These are phyloP conservation scores for Sarcophaga subvicina DNA, from an alignment of 2,888 invertebrate genomes.

Conservation along the genomic window DNA sequence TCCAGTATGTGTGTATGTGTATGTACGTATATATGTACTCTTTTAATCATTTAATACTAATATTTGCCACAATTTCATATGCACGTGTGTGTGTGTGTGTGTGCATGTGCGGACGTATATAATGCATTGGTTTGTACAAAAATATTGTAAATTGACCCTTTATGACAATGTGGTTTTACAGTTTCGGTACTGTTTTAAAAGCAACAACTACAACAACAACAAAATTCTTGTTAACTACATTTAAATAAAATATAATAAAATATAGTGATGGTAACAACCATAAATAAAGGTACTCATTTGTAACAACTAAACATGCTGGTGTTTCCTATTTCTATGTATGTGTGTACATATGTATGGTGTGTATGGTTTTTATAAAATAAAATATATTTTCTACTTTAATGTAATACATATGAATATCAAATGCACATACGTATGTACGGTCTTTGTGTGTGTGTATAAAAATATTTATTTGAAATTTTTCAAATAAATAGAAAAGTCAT, in stretches of 20 bases:
- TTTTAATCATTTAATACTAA: slow-evolving; percentile 6
- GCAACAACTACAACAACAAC: no score
- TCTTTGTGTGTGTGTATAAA: neutral
- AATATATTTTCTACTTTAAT: neutral
- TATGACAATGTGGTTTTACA: slow-evolving; percentile 64
- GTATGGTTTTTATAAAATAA: slow-evolving; percentile 8
- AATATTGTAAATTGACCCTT: slow-evolving; percentile 61
- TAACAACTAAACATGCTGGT: slow-evolving; percentile 2
- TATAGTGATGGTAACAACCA: neutral
- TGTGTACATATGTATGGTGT: slow-evolving; percentile 3
- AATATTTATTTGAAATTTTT: slow-evolving; percentile 14
- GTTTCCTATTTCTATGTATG: neutral
- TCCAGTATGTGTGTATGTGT: no score
- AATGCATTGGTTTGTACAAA: slow-evolving; percentile 32
- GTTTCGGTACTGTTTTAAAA: no score
- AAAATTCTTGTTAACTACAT: no score
- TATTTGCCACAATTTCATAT: neutral
- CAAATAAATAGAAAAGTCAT: slow-evolving; percentile 45
- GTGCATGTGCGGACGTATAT: neutral
- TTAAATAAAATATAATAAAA: no score
- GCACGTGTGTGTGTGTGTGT: neutral
- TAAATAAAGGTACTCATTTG: neutral
- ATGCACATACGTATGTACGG: neutral
- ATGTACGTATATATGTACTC: neutral
- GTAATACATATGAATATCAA: slow-evolving; percentile 11